Evolutionary conservation across 35 echinoderm and acorn worm species (phyloP).

Genomic region (Amphiura filiformis): DNA sequence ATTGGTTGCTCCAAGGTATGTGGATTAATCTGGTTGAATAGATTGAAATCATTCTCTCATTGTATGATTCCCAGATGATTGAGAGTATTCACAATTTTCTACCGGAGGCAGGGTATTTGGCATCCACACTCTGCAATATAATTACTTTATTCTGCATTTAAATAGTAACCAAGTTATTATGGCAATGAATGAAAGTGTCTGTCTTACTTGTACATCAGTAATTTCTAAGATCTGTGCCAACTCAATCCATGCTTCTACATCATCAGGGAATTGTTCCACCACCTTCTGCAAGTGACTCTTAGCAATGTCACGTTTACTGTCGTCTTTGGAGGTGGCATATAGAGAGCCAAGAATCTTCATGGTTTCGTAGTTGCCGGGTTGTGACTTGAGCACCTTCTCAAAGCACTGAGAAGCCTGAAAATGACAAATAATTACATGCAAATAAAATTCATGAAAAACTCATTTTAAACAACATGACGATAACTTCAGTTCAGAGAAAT

Average conservation of each 20-base stretch:
- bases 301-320: conserved; percentile 73
- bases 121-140: too few relatives aligned
- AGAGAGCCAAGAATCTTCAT: conserved; percentile 98
- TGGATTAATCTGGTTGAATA: too few relatives aligned
- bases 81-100: too few relatives aligned
- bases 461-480: too few relatives aligned
- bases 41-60: too few relatives aligned
- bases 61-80: too few relatives aligned
- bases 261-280: conserved; percentile 96
- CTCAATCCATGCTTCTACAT: conserved; percentile 99
- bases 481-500: too few relatives aligned
- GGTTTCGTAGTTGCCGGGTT: conserved; percentile 98
- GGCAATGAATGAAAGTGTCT: too few relatives aligned
- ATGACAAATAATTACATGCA: conserved; percentile 10
- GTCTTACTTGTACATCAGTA: conserved; percentile 80
- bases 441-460: background rate
- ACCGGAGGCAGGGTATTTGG: too few relatives aligned
- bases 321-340: conserved; percentile 78
- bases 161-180: too few relatives aligned
- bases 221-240: conserved; percentile 94
- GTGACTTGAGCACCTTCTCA: conserved; percentile 95
- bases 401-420: conserved; percentile 89
- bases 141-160: too few relatives aligned
- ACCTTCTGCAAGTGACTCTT: conserved; percentile 96
- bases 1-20: too few relatives aligned